A percentile compares a stretch with the other conserved stretches of the same genome.
Evolutionary conservation across 2,113 vertebrate genomes (phyloP).

Genomic region (Strigops habroptila): DNA sequence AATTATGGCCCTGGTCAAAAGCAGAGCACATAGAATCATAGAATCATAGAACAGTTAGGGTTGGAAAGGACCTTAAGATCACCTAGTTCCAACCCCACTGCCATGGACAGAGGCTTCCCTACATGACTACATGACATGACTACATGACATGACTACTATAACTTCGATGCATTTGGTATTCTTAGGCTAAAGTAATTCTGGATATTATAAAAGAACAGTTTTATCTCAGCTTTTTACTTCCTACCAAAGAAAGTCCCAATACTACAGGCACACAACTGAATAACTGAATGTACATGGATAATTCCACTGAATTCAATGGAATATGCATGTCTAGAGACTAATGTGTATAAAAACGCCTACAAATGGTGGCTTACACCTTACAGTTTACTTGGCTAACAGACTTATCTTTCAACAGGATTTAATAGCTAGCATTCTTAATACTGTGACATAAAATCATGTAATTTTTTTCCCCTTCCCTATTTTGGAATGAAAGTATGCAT

Average conservation of each 20-base stretch:
- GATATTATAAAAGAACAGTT: background rate
- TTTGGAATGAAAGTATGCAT: background rate
- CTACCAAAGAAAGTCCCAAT: background rate
- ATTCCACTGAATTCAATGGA: background rate
- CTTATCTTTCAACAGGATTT: conserved; percentile 31
- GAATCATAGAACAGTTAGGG: too few species aligned
- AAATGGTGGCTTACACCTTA: background rate
- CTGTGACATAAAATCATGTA: background rate
- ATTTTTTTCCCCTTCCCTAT: background rate
- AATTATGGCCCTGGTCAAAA: background rate
- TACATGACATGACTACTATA: background rate
- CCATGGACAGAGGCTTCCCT: too few species aligned
- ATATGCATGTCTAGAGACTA: background rate
- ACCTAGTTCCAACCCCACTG: too few species aligned
- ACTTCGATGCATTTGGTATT: background rate
- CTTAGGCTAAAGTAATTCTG: background rate
- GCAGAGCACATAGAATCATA: background rate
- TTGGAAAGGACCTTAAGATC: too few species aligned
- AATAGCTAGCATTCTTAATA: background rate
- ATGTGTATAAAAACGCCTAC: background rate
- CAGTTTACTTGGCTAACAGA: background rate
- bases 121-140: background rate
- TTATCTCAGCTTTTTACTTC: background rate
- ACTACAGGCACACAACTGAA: background rate
- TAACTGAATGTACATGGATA: background rate